A percentile compares a stretch with the other conserved stretches of the same genome.
Evolutionary conservation across 2,797 vertebrate genomes (phyloP).

Genomic region (Phrynocephalus guinanensis): DNA sequence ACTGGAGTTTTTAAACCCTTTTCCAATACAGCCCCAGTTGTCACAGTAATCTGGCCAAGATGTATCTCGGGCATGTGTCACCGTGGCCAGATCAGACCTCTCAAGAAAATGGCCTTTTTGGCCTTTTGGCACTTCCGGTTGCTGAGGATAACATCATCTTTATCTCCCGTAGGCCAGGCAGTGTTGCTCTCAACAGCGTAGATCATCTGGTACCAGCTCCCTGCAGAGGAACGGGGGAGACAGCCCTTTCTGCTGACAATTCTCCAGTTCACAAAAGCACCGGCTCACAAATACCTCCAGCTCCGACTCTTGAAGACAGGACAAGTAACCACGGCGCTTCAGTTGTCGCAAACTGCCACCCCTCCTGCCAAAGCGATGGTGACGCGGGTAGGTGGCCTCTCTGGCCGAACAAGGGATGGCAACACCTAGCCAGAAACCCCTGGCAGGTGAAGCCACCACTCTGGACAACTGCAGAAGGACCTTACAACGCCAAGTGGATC

Average conservation of each 20-base stretch:
- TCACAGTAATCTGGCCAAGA: no score
- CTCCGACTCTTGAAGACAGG: neutral
- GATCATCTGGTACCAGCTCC: neutral
- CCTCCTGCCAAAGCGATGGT: neutral
- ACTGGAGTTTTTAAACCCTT: no score
- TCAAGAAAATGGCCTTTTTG: no score
- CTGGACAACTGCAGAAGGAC: slow-evolving; percentile 73
- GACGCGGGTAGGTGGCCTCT: no score
- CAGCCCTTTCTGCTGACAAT: neutral
- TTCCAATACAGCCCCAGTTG: no score
- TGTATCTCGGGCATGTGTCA: no score
- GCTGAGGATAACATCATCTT: neutral
- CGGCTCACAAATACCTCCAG: neutral
- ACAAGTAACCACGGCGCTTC: neutral
- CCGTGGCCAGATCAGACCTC: no score
- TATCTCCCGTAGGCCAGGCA: slow-evolving; percentile 15
- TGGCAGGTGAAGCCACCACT: slow-evolving; percentile 32
- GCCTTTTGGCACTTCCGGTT: neutral
- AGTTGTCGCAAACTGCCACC: neutral
- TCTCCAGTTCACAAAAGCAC: neutral
- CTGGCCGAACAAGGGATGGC: neutral
- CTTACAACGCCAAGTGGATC: slow-evolving; percentile 79
- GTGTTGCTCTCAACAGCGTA: no score
- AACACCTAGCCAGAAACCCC: neutral
- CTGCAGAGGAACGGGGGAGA: neutral